These are phyloP conservation scores for Machaerirhynchus nigripectus DNA, from an alignment of 2,113 vertebrate genomes.

Conservation along the genomic window DNA sequence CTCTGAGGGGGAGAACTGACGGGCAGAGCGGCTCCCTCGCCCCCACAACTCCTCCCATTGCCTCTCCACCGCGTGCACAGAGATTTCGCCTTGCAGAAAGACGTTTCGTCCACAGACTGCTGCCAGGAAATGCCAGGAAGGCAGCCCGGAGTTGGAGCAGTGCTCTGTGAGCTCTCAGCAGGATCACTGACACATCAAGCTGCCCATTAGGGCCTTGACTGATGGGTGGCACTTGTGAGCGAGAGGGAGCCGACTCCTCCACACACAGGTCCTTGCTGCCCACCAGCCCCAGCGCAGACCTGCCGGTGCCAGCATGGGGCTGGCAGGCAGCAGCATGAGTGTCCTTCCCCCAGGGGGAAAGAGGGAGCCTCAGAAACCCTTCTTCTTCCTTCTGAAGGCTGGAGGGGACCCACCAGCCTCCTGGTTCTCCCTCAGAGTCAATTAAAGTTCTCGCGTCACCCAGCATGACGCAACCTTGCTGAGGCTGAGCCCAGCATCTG, in stretches of 20 bases:
- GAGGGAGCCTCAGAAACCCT: neutral
- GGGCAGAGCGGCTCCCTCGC: neutral
- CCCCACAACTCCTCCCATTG: neutral
- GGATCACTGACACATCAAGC: neutral
- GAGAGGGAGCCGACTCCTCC: neutral
- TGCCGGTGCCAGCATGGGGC: accelerated
- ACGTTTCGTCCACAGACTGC: neutral
- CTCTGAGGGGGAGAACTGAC: neutral
- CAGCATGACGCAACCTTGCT: neutral
- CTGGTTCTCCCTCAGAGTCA: neutral
- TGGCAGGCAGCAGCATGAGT: neutral
- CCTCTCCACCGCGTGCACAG: neutral
- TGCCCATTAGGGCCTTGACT: neutral
- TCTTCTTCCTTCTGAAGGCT: neutral
- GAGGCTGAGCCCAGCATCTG: neutral
- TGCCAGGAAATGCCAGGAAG: neutral
- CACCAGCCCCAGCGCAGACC: neutral
- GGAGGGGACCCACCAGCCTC: neutral
- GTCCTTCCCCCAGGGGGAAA: neutral
- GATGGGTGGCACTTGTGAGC: neutral
- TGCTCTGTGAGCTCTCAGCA: neutral
- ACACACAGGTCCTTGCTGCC: neutral
- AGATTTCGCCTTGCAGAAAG: neutral
- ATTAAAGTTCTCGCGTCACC: accelerated
- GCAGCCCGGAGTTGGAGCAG: neutral